These are phyloP conservation scores for Dasypolia templi DNA, from an alignment of 2,888 invertebrate species.

Conservation along the genomic window DNA sequence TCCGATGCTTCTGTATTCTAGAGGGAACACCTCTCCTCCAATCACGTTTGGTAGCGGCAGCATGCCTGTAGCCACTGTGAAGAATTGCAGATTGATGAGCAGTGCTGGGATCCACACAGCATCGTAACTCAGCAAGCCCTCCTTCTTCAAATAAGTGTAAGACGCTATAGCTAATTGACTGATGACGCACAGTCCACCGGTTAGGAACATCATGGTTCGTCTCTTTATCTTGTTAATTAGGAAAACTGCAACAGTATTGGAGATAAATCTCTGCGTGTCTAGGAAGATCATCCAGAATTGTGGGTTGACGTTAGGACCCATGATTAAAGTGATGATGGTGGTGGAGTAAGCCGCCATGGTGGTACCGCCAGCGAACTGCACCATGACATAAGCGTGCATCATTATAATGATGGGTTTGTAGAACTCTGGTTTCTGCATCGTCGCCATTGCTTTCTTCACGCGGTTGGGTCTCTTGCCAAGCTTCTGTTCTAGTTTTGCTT, in stretches of 20 bases:
- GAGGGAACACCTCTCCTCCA: constrained; percentile 92
- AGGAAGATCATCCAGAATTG: constrained; percentile 92
- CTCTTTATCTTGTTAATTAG: constrained; percentile 91
- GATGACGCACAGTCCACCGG: constrained; percentile 89
- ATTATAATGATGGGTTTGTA: constrained; percentile 90
- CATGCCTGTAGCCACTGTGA: constrained; percentile 90
- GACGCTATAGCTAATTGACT: constrained; percentile 89
- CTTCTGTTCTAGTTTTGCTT: constrained; percentile 65
- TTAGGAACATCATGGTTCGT: constrained; percentile 90
- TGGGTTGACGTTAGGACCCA: constrained; percentile 90
- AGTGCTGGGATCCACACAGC: constrained; percentile 85
- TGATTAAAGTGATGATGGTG: constrained; percentile 88
- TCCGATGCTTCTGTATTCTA: constrained; percentile 90
- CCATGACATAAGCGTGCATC: constrained; percentile 90
- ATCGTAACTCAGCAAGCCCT: constrained; percentile 72
- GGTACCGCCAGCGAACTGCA: constrained; percentile 92
- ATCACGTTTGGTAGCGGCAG: constrained; percentile 93
- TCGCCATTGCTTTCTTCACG: constrained; percentile 62
- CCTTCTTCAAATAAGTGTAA: constrained; percentile 77
- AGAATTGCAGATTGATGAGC: constrained; percentile 88
- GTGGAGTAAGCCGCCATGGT: constrained; percentile 92
- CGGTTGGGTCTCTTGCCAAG: constrained; percentile 58
- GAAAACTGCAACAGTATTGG: constrained; percentile 90
- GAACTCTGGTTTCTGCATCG: constrained; percentile 85
- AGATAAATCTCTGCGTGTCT: constrained; percentile 91